phyloP scores from a whole-genome alignment of 2,888 invertebrate genomes.

The Andrena flavipes region DNA sequence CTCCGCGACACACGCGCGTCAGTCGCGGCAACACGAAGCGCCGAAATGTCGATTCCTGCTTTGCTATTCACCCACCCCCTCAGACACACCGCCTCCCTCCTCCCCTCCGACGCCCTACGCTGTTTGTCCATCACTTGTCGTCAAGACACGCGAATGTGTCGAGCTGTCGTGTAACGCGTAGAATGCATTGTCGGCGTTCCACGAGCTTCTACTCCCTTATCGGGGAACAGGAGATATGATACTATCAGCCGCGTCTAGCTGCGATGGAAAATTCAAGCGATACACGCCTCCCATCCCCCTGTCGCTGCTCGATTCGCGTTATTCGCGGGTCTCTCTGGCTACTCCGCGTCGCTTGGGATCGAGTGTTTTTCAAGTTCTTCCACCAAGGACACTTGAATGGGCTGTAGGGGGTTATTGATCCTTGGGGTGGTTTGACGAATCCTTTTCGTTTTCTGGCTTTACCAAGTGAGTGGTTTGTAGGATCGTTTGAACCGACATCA shows the following conservation, averaged over 20 bases:
- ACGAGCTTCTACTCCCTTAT: slow-evolving; percentile 18
- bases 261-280: slow-evolving; percentile 12
- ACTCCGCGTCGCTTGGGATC: neutral
- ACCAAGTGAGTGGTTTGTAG: too few species aligned
- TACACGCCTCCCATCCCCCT: neutral
- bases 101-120: neutral
- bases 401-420: too few species aligned
- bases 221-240: slow-evolving; percentile 4
- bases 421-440: too few species aligned
- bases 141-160: slow-evolving; percentile 51
- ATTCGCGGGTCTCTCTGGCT: neutral
- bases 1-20: slow-evolving; percentile 39
- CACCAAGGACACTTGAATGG: neutral
- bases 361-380: neutral
- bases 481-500: too few species aligned
- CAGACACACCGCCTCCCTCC: neutral
- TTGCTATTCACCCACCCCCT: slow-evolving; percentile 32
- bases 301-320: neutral
- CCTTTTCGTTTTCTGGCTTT: too few species aligned
- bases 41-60: slow-evolving; percentile 60
- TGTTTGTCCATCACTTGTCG: slow-evolving; percentile 48
- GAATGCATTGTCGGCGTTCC: slow-evolving; percentile 21
- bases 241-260: neutral
- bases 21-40: slow-evolving; percentile 36
- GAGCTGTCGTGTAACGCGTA: slow-evolving; percentile 29